phyloP scores from a whole-genome alignment of 2,113 vertebrate genomes.

The Cathartes aura region DNA sequence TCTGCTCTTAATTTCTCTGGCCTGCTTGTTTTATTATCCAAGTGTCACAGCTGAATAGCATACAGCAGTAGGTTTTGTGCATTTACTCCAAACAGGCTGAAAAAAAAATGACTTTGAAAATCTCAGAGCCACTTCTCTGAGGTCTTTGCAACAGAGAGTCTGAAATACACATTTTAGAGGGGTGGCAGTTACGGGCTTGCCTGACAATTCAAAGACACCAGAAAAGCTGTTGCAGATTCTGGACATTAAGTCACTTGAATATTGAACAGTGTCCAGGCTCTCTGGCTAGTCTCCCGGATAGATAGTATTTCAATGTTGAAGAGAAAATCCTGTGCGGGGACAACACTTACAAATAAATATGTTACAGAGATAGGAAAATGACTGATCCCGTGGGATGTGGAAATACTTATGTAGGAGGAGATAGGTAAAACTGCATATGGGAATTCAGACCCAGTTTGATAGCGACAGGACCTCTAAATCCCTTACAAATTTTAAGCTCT shows the following conservation, averaged over 20 bases:
- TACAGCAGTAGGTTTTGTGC: neutral
- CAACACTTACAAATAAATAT: neutral
- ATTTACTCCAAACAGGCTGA: neutral
- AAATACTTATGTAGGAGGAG: neutral
- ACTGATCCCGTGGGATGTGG: neutral
- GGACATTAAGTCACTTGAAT: neutral
- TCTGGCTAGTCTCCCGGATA: neutral
- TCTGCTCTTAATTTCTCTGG: neutral
- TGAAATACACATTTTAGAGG: neutral
- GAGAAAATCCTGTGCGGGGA: neutral
- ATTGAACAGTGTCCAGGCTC: neutral
- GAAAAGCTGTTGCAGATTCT: neutral
- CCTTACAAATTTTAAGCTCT: neutral
- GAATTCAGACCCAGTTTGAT: neutral
- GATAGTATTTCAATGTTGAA: neutral
- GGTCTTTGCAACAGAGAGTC: neutral
- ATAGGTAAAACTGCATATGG: neutral
- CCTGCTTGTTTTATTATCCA: neutral
- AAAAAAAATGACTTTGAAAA: neutral
- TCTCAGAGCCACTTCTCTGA: neutral
- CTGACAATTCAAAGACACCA: neutral
- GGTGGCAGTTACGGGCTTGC: neutral
- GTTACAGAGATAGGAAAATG: neutral
- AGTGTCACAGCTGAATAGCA: neutral
- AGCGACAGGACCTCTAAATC: neutral